A percentile compares a stretch with the other conserved stretches of the same genome.
Conservation (phyloP, 2,888 invertebrate species). For the Mamestra brassicae region DNA sequence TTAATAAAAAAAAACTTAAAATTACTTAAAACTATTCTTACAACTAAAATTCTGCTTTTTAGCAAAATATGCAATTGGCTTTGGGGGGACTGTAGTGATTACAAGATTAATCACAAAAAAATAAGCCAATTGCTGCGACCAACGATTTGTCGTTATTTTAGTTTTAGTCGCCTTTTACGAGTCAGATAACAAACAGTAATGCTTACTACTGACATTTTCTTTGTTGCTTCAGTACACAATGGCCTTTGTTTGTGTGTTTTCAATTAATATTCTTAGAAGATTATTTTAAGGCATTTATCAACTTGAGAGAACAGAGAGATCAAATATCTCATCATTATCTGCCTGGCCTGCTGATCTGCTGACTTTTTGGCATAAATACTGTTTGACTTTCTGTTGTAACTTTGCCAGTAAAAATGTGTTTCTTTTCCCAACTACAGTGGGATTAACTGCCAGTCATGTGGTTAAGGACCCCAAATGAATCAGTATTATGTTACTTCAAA, state of each 20-base stretch:
- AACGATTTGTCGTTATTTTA: neutral
- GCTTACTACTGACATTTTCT: slow-evolving; percentile 29
- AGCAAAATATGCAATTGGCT: slow-evolving; percentile 53
- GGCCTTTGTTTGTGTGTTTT: slow-evolving; percentile 47
- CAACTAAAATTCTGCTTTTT: slow-evolving; percentile 43
- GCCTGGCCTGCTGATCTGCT: neutral
- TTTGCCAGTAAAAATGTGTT: neutral
- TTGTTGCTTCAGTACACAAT: slow-evolving; percentile 53
- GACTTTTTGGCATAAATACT: neutral
- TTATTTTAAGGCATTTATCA: slow-evolving; percentile 7
- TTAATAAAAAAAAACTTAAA: slow-evolving; percentile 19
- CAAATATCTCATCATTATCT: neutral
- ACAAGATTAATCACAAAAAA: slow-evolving; percentile 3
- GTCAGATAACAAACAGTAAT: slow-evolving; percentile 21
- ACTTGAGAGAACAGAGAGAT: neutral
- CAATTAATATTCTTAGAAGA: slow-evolving; percentile 10
- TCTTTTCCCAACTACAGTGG: neutral
- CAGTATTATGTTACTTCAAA: slow-evolving; percentile 10
- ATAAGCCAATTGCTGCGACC: slow-evolving; percentile 39
- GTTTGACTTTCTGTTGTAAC: neutral
- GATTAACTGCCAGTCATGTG: neutral
- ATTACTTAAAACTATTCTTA: slow-evolving; percentile 52
- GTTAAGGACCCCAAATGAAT: neutral
- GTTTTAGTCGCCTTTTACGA: slow-evolving; percentile 16
- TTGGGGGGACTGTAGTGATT: slow-evolving; percentile 42